Evolutionary conservation across 2,888 invertebrate species (phyloP), one percentile per base, ranked within the genome.

Genomic region (Ashinkailepas kermadecensis): DNA sequence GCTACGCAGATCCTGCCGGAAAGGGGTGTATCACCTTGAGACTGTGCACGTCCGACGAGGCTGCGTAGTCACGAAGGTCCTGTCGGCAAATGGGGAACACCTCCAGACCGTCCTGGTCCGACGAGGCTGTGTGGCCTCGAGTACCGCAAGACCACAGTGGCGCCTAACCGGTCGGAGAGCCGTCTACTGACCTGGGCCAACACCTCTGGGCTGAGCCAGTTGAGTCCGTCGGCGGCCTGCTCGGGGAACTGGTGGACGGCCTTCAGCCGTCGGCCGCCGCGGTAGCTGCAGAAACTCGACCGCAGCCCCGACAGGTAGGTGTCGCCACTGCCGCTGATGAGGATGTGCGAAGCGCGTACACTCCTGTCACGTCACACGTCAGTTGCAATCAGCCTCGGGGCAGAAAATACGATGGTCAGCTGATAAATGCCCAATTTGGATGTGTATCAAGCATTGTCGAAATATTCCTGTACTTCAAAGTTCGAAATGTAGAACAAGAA

Each of bases 171-270:
- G 39, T 39, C 39, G 39, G 90, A 39, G 39, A 39, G 39, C 39
- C 62, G 21, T 13, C 62, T 8, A 13, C 62, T 54, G 18, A 92
- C 92, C 90, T 97, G 97, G 88, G 94, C 93, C 70, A 97, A 88
- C 15, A 97, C 89, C 87, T 97, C 97, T 0, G 97, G 97, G 86
- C 96, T 96, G 21, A 96, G 90, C 95, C 96, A 97, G 88, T 95
- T 94, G 10, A 97, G 89, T 86, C 93, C 90, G 57, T 90, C 89
- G 82, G 93, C 92, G 4, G 91, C 90, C 0, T 91, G 89, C 0
- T 95, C 94, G 87, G 95, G 92, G 74, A 92, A 92, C 78, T 74
- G 80, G 88, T 94, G 93, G 59, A 96, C 90, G 54, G 90, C 90
- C 83, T 89, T 89, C 85, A 91, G 91, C 86, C 93, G 90, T 85